Evolutionary conservation across 30 jellyfish, hydroid and myxozoan genomes (phyloP), one percentile per base, ranked within the genome.

Genomic region (Cassiopea xamachana): DNA sequence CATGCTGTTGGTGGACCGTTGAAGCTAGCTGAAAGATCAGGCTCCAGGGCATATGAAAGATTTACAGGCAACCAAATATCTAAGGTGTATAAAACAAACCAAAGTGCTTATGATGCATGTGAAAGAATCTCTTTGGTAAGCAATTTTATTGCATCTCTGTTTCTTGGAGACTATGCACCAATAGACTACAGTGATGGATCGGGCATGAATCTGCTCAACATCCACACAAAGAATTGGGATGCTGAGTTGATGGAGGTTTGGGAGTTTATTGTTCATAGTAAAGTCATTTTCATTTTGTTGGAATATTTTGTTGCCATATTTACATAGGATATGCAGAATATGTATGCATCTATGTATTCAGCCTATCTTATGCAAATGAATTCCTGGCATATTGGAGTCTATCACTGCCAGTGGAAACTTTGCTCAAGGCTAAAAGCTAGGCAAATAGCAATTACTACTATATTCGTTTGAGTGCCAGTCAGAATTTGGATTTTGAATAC

Each of bases 171-270:
- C 46, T 91, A 94, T 79, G 97, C 98, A 17, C 95, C 98, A 1
- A 91, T 94, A 81, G 98, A 94, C 51, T 88, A 60, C 71, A 94
- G 98, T 94, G 98, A 94, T 87, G 98, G 98, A 0, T 94, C 98
- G 13, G 98, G 98, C 14, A 94, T 94, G 98, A 94, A 94, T 73
- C 72, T 94, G 83, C 84, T 94, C 1, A 71, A 94, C 83, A 87
- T 94, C 15, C 77, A 70, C 6, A 27, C 93, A 1, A 90, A 83
- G 73, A 51, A 87, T 44, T 94, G 98, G 98, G 95, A 91, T 16
- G 48, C 75, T 46, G 69, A 62, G 15, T 67, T 91, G 49, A 43
- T 82, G 13, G 89, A 91, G 89, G 98, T 94, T 77, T 55, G 0
- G 64, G 0, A 3, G 0, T 55, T 10, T 55, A 10, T 55, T 55